Base-by-base conservation (phyloP, 2,888 invertebrate species). In the Sturmia bella region DNA sequence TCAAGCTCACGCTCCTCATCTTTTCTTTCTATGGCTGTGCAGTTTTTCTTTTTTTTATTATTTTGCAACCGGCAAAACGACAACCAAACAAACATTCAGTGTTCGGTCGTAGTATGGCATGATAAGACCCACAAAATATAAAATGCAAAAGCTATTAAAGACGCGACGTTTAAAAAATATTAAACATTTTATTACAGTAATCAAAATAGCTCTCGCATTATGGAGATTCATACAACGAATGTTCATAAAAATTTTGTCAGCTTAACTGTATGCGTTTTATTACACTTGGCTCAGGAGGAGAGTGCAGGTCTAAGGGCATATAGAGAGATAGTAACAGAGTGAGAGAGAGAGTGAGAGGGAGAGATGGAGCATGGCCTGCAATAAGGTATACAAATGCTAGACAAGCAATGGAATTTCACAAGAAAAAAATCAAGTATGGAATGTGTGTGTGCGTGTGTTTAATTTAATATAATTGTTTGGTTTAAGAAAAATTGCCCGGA, bases 131-230 rank as follows among this genome's bases (percentile, higher is more conserved):
- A 63, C n/a, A 17, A 45, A 43, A 52, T 19, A 54, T n/a, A 74
- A 64, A 52, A 79, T 39, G 45, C 52, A 75, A 66, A 70, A 63
- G 7, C 54, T 64, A 77, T 64, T 56, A 64, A 77, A 70, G 64
- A 50, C 63, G 80, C 64, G 63, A 76, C 80, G 80, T 72, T 75
- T 74, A 80, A 74, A 72, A 73, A 74, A 80, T 80, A 80, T 74
- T 74, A 69, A 80, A 80, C 68, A 74, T 80, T 79, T 79, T 79
- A 79, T 74, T 79, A 63, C 54, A 63, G 74, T 79, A 74, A 74
- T 74, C 79, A 69, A 74, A 79, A 79, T 68, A 59, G 66, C 66
- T 68, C 19, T 74, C 37, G 43, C 39, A 68, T 43, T 41, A 70
- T 57, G 64, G 64, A 57, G 21, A 32, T 9, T 19, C 56, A 19